Evolutionary conservation across 2,888 invertebrate species (phyloP).

Genomic region (Tachina fera): DNA sequence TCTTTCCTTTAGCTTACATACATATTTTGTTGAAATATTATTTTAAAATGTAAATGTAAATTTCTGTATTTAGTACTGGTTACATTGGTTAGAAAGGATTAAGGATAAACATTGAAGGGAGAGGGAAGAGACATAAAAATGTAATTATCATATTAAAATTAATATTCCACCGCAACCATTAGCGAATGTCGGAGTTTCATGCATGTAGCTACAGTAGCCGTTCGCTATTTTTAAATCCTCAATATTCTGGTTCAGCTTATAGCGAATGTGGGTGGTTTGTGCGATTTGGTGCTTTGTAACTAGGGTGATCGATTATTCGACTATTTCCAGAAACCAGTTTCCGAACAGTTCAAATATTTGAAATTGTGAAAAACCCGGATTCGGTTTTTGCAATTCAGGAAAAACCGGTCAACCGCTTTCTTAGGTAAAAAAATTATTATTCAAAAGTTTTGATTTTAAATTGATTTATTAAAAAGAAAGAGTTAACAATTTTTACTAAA

Average conservation of each 20-base stretch:
- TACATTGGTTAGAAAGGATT: conserved; percentile 45
- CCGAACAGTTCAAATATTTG: no score
- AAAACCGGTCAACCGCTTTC: no score
- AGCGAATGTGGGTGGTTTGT: not conserved
- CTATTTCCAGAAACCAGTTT: no score
- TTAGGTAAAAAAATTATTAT: no score
- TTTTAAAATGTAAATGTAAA: conserved; percentile 36
- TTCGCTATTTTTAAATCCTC: not conserved
- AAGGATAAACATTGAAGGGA: not conserved
- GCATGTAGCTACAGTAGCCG: conserved; percentile 15
- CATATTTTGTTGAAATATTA: conserved; percentile 8
- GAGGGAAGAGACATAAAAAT: conserved; percentile 2
- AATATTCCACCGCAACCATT: conserved; percentile 52
- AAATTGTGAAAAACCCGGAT: no score
- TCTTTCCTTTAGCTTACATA: not conserved
- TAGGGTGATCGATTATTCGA: no score
- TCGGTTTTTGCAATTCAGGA: no score
- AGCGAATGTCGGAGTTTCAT: conserved; percentile 17
- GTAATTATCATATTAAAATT: conserved; percentile 65
- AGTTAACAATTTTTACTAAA: no score
- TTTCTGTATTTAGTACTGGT: not conserved
- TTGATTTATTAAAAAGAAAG: no score
- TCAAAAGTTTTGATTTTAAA: no score
- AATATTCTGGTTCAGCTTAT: not conserved
- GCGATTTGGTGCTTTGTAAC: not conserved